Evolutionary conservation across 2,888 invertebrate species (phyloP), one percentile per base, ranked within the genome.

Genomic region (Dilophus febrilis): DNA sequence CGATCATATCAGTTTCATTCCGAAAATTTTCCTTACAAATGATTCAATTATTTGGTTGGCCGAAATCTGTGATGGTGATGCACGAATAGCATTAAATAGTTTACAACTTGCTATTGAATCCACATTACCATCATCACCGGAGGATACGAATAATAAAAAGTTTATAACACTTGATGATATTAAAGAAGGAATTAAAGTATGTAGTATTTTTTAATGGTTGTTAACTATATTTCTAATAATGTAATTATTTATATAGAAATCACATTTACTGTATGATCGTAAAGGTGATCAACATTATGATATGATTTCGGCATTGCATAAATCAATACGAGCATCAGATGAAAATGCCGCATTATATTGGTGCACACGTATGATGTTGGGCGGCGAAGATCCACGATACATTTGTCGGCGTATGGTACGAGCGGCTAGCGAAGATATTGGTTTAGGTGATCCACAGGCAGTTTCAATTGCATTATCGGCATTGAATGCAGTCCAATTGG

Each of bases 261-360:
- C 80, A 1, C 84, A 85, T 54, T 67, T 83, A 56, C 53, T 83
- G 29, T 86, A 85, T 56, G 85, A 86, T 54, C 69, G 71, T 40
- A 70, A 72, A 56, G 85, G 86, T 8, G 85, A 86, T 37, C 81
- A 85, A 53, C 85, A 86, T 59, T 86, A 84, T 58, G 81, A 85
- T 55, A 72, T 74, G 30, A 76, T 83, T 49, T 86, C 85, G 2
- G 86, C 86, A 1, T 63, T 86, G 47, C 85, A 85, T 52, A 86
- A 87, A 59, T 80, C 84, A 0, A 76, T 87, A 38, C 67, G 86
- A 47, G 84, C 84, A 1, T 74, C 81, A 14, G 80, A 84, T 56
- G 78, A 74, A 44, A 82, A 79, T 58, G 86, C 84, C 3, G 74
- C 86, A 12, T 58, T 87, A 30, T 86, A 86, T 55, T 87, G 85